Percentiles rank a stretch among this genome's conserved stretches.
phyloP scores from a whole-genome alignment of 2,113 vertebrate genomes.

The Clarias magur region DNA sequence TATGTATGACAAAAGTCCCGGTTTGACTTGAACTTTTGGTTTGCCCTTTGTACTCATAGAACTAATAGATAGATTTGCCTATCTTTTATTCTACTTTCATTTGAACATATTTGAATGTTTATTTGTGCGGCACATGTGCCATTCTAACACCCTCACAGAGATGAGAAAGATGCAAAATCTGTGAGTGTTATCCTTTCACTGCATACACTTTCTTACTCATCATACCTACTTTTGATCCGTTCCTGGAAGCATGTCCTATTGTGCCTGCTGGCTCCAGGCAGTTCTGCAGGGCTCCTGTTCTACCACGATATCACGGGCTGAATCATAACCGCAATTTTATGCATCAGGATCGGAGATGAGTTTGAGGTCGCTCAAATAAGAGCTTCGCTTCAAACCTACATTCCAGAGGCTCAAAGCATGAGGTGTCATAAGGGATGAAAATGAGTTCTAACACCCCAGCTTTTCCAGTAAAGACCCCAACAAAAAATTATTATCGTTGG shows the following conservation, averaged over 20 bases:
- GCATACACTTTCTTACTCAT: not conserved
- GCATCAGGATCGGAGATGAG: constrained; percentile 61
- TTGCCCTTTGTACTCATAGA: no score
- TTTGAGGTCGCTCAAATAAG: constrained; percentile 41
- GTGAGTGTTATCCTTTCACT: not conserved
- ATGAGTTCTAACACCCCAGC: constrained; percentile 71
- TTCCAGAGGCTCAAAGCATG: constrained; percentile 51
- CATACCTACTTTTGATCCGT: constrained; percentile 14
- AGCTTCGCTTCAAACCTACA: constrained; percentile 44
- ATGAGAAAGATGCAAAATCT: not conserved
- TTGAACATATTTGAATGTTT: not conserved
- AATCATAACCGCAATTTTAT: constrained; percentile 52
- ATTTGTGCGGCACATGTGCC: not conserved
- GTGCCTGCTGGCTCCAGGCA: constrained; percentile 13
- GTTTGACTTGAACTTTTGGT: no score
- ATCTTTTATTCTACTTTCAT: not conserved
- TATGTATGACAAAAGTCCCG: no score
- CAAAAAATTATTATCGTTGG: constrained; percentile 55
- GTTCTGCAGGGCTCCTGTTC: constrained; percentile 24
- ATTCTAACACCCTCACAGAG: not conserved
- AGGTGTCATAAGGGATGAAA: constrained; percentile 63
- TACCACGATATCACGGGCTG: constrained; percentile 23
- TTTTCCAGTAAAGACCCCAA: constrained; percentile 66
- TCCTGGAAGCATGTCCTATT: constrained; percentile 25
- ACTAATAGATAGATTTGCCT: not conserved